These are phyloP conservation scores for Sarcoramphus papa DNA, from an alignment of 2,797 vertebrate species.

Conservation along the genomic window DNA sequence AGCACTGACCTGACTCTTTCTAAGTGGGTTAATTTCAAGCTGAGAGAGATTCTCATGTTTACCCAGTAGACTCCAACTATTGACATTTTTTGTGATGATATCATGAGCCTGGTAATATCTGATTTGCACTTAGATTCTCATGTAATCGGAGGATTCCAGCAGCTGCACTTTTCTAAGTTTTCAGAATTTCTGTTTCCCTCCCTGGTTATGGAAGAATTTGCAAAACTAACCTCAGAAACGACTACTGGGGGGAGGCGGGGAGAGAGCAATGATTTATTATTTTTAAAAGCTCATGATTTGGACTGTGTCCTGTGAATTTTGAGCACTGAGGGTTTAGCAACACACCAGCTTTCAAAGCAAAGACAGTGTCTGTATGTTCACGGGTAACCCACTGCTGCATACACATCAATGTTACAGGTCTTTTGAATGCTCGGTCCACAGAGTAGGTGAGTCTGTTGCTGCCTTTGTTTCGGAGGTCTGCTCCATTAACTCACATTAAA, in stretches of 20 bases:
- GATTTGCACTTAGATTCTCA: neutral
- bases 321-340: neutral
- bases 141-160: neutral
- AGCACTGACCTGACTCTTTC: neutral
- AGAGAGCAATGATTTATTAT: neutral
- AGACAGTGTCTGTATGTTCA: neutral
- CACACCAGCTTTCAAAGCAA: neutral
- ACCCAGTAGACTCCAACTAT: neutral
- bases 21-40: neutral
- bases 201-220: neutral
- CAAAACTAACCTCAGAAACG: neutral
- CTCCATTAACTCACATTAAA: neutral
- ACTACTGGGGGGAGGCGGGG: accelerated
- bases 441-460: neutral
- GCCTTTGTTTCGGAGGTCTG: neutral
- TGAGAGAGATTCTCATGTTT: neutral
- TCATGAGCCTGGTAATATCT: neutral
- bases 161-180: neutral
- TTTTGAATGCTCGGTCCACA: neutral
- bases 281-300: neutral
- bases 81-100: neutral
- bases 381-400: neutral
- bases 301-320: neutral
- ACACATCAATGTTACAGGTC: neutral
- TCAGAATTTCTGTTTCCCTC: neutral